Evolutionary conservation across 2,888 invertebrate species (phyloP).

Genomic region (Apodemia hepburni): DNA sequence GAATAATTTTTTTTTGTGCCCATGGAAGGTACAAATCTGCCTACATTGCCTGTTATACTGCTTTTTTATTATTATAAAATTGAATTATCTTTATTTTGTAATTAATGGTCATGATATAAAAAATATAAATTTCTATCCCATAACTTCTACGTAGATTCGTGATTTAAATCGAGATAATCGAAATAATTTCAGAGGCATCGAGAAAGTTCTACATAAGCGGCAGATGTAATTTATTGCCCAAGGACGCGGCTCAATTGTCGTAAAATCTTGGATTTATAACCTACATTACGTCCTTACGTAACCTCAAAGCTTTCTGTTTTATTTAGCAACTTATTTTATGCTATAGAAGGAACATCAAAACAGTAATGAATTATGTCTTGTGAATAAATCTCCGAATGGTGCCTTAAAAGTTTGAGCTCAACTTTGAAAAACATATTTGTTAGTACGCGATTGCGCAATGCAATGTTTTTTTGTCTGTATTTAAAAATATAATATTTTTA

Average conservation of each 20-base stretch:
- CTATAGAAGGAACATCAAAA: not conserved
- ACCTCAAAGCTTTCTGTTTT: conserved; percentile 17
- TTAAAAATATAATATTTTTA: too few species aligned
- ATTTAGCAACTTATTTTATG: conserved; percentile 4
- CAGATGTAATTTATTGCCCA: conserved; percentile 40
- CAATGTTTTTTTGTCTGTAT: too few species aligned
- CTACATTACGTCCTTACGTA: conserved; percentile 18
- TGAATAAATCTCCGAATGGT: not conserved
- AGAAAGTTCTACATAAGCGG: conserved; percentile 29
- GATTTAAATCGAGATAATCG: conserved; percentile 26
- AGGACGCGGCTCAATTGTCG: conserved; percentile 19
- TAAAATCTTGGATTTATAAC: conserved; percentile 22
- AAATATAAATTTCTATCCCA: too few species aligned
- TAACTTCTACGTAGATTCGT: not conserved
- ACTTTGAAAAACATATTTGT: not conserved
- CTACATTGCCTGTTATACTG: too few species aligned
- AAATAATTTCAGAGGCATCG: conserved; percentile 25
- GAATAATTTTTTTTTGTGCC: too few species aligned
- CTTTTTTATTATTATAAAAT: too few species aligned
- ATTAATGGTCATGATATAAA: too few species aligned
- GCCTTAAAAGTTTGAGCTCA: conserved; percentile 5
- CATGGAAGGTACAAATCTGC: too few species aligned
- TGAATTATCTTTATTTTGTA: too few species aligned
- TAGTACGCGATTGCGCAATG: not conserved
- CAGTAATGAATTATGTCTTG: conserved; percentile 5